phyloP scores from a whole-genome alignment of 2,797 vertebrate species.

The Enteromius viviparus region DNA sequence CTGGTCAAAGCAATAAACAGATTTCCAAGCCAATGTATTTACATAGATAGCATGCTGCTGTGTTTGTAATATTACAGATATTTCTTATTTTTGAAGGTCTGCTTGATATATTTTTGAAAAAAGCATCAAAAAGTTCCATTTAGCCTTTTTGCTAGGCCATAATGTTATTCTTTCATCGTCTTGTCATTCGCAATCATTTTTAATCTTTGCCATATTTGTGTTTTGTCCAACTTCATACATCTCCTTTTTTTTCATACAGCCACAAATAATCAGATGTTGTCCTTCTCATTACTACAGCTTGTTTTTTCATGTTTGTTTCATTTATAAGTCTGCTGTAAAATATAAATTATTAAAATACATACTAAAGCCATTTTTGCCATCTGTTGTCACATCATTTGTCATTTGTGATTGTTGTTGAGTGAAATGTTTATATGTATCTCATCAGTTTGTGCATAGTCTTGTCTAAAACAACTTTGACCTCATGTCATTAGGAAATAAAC shows the following conservation, averaged over 20 bases:
- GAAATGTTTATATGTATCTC: constrained; percentile 25
- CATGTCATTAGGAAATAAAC: background rate
- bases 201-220: constrained; percentile 6
- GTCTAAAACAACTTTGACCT: background rate
- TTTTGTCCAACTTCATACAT: constrained; percentile 30
- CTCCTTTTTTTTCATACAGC: background rate
- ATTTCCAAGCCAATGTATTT: background rate
- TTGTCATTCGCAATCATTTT: constrained; percentile 6
- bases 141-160: background rate
- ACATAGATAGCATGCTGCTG: background rate
- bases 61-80: background rate
- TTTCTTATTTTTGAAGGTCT: background rate
- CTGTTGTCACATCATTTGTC: constrained; percentile 46
- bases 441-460: constrained; percentile 4
- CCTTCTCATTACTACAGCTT: constrained; percentile 26
- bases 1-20: background rate
- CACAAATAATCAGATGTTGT: constrained; percentile 10
- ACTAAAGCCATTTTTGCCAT: constrained; percentile 34
- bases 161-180: background rate
- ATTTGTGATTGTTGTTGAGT: constrained; percentile 24
- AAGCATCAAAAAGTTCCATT: background rate
- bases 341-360: constrained; percentile 52
- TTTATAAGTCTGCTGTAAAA: constrained; percentile 24
- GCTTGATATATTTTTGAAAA: constrained; percentile 1
- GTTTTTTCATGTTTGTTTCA: constrained; percentile 3